Base-by-base conservation (phyloP, 2,797 vertebrate species). In the Protonibea diacanthus region DNA sequence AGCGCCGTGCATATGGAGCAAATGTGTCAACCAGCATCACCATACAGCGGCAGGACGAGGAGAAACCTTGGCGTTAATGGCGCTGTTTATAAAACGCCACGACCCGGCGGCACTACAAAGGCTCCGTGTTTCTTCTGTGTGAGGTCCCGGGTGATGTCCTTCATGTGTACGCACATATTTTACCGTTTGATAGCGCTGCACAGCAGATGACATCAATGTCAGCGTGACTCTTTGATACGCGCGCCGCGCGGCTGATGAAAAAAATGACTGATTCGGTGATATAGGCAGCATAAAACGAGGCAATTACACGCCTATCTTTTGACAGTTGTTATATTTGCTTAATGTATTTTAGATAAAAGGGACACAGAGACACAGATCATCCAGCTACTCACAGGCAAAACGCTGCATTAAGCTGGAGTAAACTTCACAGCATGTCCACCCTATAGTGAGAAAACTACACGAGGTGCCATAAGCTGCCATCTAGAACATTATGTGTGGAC, bases 41-140 rank as follows among this genome's bases (percentile, higher is more conserved):
- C 75, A 21, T 49, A 62, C 77, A n/a, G 76, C 14, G 45, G 61
- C 59, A 80, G 76, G 81, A 89, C 69, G 53, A 78, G 84, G 74
- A 87, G 86, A 83, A 92, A 90, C 87, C 81, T 80, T 79, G 86
- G 87, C 88, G 90, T 94, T 93, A 93, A 95, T 89, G 88, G 88
- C 33, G 74, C 81, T 81, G 90, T 94, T 93, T 92, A 88, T 82
- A 86, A 90, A 93, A 85, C 73, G 71, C 63, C 67, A 71, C 66
- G 71, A 82, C 71, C 75, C 80, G 5, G 83, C 88, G 55, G 88
- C 71, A 83, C 89, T 87, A 93, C 91, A 94, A 92, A 91, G 90
- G 76, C 53, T 61, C 63, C 15, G 59, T 33, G 61, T 83, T 86
- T 84, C 75, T 88, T 83, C 84, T 90, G 89, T 87, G 93, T 89